phyloP scores from a whole-genome alignment of 2,888 invertebrate genomes.

The Gortyna flavago region DNA sequence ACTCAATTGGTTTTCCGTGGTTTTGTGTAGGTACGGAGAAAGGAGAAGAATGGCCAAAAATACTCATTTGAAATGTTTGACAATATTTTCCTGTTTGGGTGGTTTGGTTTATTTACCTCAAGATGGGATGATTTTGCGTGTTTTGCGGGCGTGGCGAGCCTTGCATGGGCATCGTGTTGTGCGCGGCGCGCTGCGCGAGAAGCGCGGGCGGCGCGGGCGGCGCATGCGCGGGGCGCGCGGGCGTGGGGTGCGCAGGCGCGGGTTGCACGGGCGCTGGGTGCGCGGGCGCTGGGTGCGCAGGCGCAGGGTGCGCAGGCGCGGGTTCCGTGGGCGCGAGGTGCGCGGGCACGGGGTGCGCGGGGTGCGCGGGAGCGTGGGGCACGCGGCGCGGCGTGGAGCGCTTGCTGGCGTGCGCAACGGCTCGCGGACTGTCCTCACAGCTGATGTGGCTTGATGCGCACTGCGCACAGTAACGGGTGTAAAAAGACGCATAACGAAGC shows the following conservation, averaged over 20 bases:
- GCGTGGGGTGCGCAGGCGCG: neutral
- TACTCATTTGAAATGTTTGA: neutral
- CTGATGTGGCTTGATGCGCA: slow-evolving; percentile 75
- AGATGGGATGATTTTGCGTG: neutral
- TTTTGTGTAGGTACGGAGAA: too few relatives aligned
- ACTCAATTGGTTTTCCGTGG: neutral
- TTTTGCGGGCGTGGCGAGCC: neutral
- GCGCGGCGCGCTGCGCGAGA: neutral
- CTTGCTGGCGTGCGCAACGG: slow-evolving; percentile 17
- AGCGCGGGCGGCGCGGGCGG: neutral
- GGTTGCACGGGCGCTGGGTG: too few relatives aligned
- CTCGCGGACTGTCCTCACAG: slow-evolving; percentile 66
- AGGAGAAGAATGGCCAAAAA: neutral
- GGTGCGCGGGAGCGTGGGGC: fast-evolving
- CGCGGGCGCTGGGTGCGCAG: neutral
- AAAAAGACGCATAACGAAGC: neutral
- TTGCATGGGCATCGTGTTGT: neutral
- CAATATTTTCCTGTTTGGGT: neutral
- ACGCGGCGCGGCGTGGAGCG: neutral
- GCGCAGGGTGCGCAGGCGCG: too few relatives aligned
- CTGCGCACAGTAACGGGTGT: slow-evolving; percentile 46
- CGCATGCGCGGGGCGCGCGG: neutral
- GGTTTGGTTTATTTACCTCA: neutral
- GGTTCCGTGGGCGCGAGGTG: fast-evolving
- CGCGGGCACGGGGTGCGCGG: neutral